A percentile compares a stretch with the other conserved stretches of the same genome.
phyloP scores from a whole-genome alignment of 2,888 invertebrate genomes.

The Tachina fera region DNA sequence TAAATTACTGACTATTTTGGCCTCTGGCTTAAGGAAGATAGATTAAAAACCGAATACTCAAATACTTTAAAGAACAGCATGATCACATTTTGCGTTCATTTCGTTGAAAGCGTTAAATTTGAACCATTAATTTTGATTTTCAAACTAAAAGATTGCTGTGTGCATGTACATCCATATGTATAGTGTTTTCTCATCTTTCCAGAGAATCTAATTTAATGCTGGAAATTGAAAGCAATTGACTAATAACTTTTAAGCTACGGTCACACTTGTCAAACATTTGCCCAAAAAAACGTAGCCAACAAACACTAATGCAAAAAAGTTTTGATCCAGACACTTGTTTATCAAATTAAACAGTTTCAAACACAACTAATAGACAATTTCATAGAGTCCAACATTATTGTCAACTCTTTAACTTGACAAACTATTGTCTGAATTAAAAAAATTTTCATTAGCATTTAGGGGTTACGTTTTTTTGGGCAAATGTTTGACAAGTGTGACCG shows the following conservation, averaged over 20 bases:
- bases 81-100: slow-evolving; percentile 34
- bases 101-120: slow-evolving; percentile 45
- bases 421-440: no score
- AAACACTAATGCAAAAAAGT: no score
- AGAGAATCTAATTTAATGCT: slow-evolving; percentile 50
- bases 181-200: slow-evolving; percentile 16
- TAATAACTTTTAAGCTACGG: slow-evolving; percentile 48
- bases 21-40: slow-evolving; percentile 55
- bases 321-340: no score
- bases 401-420: no score
- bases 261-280: no score
- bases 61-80: slow-evolving; percentile 43
- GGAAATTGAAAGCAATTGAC: slow-evolving; percentile 54
- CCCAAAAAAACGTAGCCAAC: no score
- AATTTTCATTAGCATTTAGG: no score
- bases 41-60: slow-evolving; percentile 1
- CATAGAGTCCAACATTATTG: no score
- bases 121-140: slow-evolving; percentile 61
- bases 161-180: neutral
- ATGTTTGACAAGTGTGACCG: no score
- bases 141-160: slow-evolving; percentile 20
- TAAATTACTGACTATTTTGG: slow-evolving; percentile 53
- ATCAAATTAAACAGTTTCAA: no score
- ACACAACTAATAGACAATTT: no score
- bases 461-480: no score